Evolutionary conservation across 2,797 vertebrate species (phyloP).

Genomic region (Pseudochromis fuscus): DNA sequence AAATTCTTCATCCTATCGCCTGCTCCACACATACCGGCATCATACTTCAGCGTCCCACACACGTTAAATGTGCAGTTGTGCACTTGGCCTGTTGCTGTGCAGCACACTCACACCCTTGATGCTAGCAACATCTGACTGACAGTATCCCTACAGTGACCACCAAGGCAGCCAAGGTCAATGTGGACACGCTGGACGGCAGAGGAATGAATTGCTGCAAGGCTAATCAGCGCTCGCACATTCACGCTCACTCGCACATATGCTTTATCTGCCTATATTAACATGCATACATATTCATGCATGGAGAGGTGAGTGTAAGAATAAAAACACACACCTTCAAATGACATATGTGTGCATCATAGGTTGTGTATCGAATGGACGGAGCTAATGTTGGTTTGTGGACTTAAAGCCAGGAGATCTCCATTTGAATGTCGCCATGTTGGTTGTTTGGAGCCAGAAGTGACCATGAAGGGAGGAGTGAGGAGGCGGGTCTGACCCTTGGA

Average conservation of each 20-base stretch:
- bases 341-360: not conserved
- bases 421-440: too few relatives aligned
- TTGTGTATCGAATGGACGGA: too few relatives aligned
- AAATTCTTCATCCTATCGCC: slow-evolving; percentile 52
- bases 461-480: too few relatives aligned
- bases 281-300: not conserved
- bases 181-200: slow-evolving; percentile 8
- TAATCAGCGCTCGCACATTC: slow-evolving; percentile 31
- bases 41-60: slow-evolving; percentile 33
- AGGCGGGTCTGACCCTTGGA: too few relatives aligned
- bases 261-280: not conserved
- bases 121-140: slow-evolving; percentile 1
- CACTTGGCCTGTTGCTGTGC: slow-evolving; percentile 6
- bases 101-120: not conserved
- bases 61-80: slow-evolving; percentile 23
- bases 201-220: slow-evolving; percentile 61
- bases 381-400: too few relatives aligned
- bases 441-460: too few relatives aligned
- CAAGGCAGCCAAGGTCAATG: slow-evolving; percentile 47
- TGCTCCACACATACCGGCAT: slow-evolving; percentile 6
- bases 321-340: not conserved
- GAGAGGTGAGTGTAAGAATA: not conserved
- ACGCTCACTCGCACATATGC: not conserved
- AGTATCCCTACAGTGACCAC: slow-evolving; percentile 49
- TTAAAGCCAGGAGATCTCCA: too few relatives aligned